Conservation (phyloP, 2,797 vertebrate species). For the Arctocebus calabarensis region DNA sequence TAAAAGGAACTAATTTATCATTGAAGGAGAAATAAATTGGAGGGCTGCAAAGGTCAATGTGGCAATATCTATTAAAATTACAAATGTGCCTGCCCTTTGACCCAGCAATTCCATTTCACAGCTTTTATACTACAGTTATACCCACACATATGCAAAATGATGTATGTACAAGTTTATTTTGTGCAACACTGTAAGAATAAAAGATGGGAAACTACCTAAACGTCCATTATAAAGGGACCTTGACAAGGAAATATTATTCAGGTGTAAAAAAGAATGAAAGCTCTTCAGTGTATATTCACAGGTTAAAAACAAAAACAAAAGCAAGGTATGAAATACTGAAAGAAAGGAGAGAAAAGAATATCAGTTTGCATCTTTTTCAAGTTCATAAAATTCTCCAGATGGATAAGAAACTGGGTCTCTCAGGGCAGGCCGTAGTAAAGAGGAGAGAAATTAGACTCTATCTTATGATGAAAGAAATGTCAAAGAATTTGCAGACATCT, state of each 20-base stretch:
- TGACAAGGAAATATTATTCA: slow-evolving; percentile 33
- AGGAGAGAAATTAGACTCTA: neutral
- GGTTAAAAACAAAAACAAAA: neutral
- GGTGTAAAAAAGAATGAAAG: slow-evolving; percentile 34
- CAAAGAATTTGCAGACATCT: slow-evolving; percentile 1
- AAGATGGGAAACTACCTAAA: neutral
- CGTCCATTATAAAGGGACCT: neutral
- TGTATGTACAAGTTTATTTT: neutral
- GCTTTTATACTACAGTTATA: neutral
- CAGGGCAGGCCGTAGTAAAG: neutral
- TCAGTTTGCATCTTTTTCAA: slow-evolving; percentile 14
- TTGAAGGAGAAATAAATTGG: slow-evolving; percentile 42
- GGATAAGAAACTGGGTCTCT: neutral
- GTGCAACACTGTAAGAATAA: neutral
- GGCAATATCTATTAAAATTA: slow-evolving; percentile 69
- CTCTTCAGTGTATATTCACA: neutral
- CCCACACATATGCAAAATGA: slow-evolving; percentile 44
- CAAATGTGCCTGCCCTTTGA: slow-evolving; percentile 53
- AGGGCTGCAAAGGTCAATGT: slow-evolving; percentile 49
- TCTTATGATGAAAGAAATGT: neutral
- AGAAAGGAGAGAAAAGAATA: neutral
- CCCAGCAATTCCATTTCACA: slow-evolving; percentile 25
- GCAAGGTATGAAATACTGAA: neutral
- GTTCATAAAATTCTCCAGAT: neutral
- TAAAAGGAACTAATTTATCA: slow-evolving; percentile 49